phyloP scores from a whole-genome alignment of 2,113 vertebrate genomes.

The Catagonus wagneri region DNA sequence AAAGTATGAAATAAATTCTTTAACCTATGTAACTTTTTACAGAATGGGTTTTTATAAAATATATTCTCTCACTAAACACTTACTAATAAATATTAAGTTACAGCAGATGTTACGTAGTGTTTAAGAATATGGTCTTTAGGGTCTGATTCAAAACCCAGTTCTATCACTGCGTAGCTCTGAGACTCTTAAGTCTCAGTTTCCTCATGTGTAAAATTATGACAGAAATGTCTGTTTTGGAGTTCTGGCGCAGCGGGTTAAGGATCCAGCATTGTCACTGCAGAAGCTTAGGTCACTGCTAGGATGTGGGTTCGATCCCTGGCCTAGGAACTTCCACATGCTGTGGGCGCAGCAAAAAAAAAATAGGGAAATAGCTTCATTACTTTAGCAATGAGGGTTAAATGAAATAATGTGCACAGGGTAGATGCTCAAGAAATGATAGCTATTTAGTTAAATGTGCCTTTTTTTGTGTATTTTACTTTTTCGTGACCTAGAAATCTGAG shows the following conservation, averaged over 20 bases:
- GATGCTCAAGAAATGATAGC: constrained; percentile 35
- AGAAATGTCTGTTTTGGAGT: neutral
- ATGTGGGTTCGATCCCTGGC: too few species aligned
- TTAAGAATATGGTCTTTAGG: constrained; percentile 28
- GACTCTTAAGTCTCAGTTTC: neutral
- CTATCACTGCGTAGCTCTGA: neutral
- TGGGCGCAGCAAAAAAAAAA: too few species aligned
- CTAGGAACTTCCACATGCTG: too few species aligned
- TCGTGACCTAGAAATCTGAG: neutral
- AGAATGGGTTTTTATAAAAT: constrained; percentile 34
- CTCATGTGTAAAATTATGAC: constrained; percentile 13
- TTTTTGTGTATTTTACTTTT: constrained; percentile 34
- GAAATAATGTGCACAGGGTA: constrained; percentile 3
- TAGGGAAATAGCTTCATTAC: neutral
- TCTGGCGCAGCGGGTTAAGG: too few species aligned
- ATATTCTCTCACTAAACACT: neutral
- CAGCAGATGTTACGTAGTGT: neutral
- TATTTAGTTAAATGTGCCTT: neutral
- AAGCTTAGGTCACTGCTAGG: too few species aligned
- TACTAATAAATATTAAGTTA: constrained; percentile 44
- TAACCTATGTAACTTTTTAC: constrained; percentile 39
- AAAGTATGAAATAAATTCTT: constrained; percentile 47
- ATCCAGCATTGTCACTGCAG: too few species aligned
- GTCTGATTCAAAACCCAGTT: neutral
- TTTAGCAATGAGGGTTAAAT: constrained; percentile 37